Percentiles rank a stretch among this genome's conserved stretches.
phyloP scores from a whole-genome alignment of 2,797 vertebrate species.

The Alauda arvensis region DNA sequence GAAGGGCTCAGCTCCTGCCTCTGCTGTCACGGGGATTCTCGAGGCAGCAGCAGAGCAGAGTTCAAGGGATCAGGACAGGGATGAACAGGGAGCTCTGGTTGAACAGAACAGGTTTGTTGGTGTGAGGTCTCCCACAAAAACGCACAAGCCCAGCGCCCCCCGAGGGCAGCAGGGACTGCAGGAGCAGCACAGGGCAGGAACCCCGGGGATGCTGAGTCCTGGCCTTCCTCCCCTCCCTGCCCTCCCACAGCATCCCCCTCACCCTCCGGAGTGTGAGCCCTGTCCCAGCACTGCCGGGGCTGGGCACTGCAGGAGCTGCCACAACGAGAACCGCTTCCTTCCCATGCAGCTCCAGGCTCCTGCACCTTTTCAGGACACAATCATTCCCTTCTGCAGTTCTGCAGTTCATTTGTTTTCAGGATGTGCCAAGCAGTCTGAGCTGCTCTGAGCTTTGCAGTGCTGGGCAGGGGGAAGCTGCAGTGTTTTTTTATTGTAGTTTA shows the following conservation, averaged over 20 bases:
- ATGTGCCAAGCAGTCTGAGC: neutral
- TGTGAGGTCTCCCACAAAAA: neutral
- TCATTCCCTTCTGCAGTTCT: neutral
- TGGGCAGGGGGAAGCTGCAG: neutral
- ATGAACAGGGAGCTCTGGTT: neutral
- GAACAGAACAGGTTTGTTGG: too few species aligned
- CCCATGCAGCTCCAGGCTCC: neutral
- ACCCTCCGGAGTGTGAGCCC: fast-evolving
- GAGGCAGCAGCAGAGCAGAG: neutral
- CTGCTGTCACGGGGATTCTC: neutral
- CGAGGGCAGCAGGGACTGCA: neutral
- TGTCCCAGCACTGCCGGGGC: neutral
- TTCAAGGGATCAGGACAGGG: neutral
- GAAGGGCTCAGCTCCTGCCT: constrained; percentile 16
- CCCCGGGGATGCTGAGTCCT: neutral
- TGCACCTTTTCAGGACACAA: neutral
- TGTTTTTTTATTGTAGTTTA: neutral
- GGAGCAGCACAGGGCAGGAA: neutral
- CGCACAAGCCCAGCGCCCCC: neutral
- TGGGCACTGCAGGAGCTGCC: neutral
- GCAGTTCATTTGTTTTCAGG: neutral
- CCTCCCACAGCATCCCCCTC: neutral
- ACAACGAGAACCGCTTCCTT: neutral
- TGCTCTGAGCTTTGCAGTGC: neutral
- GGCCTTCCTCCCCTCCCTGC: neutral